Base-by-base conservation (phyloP, 2,113 vertebrate species). In the Saccopteryx leptura region DNA sequence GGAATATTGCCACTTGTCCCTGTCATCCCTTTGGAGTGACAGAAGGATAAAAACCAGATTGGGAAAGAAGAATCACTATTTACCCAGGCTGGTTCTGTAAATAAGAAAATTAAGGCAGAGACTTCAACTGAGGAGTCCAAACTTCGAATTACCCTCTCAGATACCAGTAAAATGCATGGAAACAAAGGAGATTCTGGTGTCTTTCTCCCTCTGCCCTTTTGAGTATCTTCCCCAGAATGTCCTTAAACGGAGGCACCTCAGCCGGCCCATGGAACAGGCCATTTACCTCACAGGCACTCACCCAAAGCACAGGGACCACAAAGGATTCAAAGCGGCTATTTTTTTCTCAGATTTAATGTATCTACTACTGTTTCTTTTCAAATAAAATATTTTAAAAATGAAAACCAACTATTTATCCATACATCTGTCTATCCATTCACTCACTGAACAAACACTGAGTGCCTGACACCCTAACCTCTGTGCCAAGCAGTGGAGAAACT, bases 371-470 rank as follows among this genome's bases (percentile, higher is more conserved):
- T 63, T 91, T 69, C 33, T 85, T 84, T 69, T 50, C 60, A 68
- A 94, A 84, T 66, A 54, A 84, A 79, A 18, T 71, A 63, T 75
- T 86, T 81, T n/a, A 17, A 80, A 92, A 94, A 69, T 80, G 69
- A 86, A 82, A 74, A 46, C 7, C 48, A 92, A 72, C 21, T 72
- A 78, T 31, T 61, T 81, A 81, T 48, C 65, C 46, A 68, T 31
- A n/a, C 52, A 93, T 54, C 52, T 79, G 56, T 72, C 18, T 68
- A 58, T 21, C 76, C 60, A 24, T 13, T 79, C 52, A 17, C 28
- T 88, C 65, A 18, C n/a, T 69, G 26, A 68, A 88, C n/a, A 78
- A 75, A 94, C 58, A 88, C 18, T 61, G 23, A 83, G 33, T 18
- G 63, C 79, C 80, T n/a, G 65, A 76, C 19, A 78, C 65, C 54